These are phyloP conservation scores for Nebria ingens DNA, from an alignment of 1,140 invertebrate genomes.

Conservation along the genomic window DNA sequence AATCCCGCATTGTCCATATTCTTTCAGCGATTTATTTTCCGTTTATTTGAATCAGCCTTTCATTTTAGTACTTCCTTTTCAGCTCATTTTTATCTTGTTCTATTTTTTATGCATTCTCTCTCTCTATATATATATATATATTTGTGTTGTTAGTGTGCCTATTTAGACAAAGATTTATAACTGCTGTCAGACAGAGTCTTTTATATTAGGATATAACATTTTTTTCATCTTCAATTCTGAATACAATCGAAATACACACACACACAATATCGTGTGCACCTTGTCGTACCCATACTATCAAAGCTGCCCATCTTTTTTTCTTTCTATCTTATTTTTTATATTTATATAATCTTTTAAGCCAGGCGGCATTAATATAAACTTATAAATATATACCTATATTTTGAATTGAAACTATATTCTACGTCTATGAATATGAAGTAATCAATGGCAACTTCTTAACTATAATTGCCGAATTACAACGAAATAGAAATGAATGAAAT, in stretches of 20 bases:
- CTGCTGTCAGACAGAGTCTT: conserved; percentile 29
- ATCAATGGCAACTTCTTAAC: too few species aligned
- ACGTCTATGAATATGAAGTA: too few species aligned
- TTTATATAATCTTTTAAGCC: not conserved
- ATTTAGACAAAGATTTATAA: conserved; percentile 33
- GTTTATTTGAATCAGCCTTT: conserved; percentile 30
- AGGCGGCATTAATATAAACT: too few species aligned
- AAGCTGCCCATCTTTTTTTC: too few species aligned
- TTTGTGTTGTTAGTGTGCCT: too few species aligned
- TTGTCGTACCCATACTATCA: not conserved
- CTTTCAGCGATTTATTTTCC: conserved; percentile 27
- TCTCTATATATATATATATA: too few species aligned
- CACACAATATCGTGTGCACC: not conserved
- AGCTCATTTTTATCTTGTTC: conserved; percentile 33
- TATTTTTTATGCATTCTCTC: too few species aligned
- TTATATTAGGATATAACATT: conserved; percentile 34
- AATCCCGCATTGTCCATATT: not conserved
- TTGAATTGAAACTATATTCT: too few species aligned
- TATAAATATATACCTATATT: too few species aligned
- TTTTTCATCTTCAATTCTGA: conserved; percentile 23
- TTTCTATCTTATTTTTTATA: not conserved
- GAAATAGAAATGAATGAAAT: too few species aligned
- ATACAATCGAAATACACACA: not conserved
- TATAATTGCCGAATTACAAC: too few species aligned
- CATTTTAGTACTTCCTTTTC: conserved; percentile 26